A percentile compares a stretch with the other conserved stretches of the same genome.
Conservation (phyloP, 2,797 vertebrate genomes). For the Tamandua tetradactyla region DNA sequence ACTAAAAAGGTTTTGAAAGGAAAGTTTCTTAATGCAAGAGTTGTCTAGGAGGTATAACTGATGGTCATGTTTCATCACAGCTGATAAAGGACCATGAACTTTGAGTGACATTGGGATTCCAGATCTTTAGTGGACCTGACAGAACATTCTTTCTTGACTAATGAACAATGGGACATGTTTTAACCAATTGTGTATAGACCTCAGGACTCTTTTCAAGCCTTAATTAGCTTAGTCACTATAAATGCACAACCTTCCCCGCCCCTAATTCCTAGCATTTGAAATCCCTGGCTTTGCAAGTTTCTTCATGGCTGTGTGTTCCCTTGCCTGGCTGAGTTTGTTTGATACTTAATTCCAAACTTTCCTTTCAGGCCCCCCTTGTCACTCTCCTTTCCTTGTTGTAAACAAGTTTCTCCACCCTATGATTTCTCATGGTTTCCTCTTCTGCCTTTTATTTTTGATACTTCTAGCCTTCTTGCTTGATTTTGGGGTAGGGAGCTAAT, state of each 20-base stretch:
- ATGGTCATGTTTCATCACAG: neutral
- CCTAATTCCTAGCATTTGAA: neutral
- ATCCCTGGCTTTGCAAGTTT: neutral
- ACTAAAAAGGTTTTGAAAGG: neutral
- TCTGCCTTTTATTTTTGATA: neutral
- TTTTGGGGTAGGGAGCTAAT: neutral
- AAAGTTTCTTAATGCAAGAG: neutral
- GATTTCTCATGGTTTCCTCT: neutral
- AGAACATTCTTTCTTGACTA: neutral
- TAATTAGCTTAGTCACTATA: neutral
- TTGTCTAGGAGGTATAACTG: neutral
- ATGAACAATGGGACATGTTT: neutral
- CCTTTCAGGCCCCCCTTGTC: neutral
- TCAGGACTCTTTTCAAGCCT: neutral
- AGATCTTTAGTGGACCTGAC: neutral
- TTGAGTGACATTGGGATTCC: neutral
- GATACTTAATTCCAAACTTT: neutral
- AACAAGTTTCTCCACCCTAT: neutral
- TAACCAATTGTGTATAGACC: neutral
- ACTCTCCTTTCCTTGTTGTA: neutral
- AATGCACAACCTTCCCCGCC: neutral
- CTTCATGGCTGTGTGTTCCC: neutral
- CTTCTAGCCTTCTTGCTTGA: neutral
- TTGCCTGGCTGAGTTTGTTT: neutral
- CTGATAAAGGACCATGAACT: neutral